Conservation (phyloP, 53 echinoderm and acorn worm species). For the Mesocentrotus franciscanus region DNA sequence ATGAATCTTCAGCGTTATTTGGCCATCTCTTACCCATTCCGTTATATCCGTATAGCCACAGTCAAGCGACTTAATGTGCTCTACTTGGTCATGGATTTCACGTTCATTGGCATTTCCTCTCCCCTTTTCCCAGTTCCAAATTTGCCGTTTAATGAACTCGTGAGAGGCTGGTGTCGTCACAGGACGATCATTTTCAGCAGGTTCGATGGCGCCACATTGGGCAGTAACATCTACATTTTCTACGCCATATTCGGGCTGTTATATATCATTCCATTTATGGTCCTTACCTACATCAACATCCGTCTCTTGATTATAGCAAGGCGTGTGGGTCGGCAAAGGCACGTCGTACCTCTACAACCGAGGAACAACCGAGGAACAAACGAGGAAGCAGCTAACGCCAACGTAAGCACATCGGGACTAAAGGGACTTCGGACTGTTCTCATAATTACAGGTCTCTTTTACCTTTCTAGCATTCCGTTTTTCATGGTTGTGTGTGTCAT, state of each 20-base stretch:
- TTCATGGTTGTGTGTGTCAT: neutral
- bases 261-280: neutral
- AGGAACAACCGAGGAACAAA: too few relatives aligned
- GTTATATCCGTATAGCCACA: neutral
- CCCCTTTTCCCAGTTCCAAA: neutral
- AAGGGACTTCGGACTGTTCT: conserved; percentile 53
- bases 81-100: neutral
- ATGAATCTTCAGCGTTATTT: conserved; percentile 31
- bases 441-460: conserved; percentile 39
- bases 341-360: neutral
- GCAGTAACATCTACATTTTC: neutral
- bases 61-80: neutral
- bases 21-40: conserved; percentile 9
- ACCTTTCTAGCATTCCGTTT: neutral
- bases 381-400: neutral
- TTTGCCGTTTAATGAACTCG: neutral
- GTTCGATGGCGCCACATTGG: too few relatives aligned
- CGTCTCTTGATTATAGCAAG: conserved; percentile 40
- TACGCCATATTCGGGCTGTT: neutral
- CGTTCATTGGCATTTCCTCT: neutral
- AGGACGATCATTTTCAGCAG: neutral
- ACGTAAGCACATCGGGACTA: neutral
- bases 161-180: neutral
- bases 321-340: neutral
- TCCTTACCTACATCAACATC: neutral